phyloP scores from a whole-genome alignment of 2,888 invertebrate genomes.

The Drosophila sordidula region DNA sequence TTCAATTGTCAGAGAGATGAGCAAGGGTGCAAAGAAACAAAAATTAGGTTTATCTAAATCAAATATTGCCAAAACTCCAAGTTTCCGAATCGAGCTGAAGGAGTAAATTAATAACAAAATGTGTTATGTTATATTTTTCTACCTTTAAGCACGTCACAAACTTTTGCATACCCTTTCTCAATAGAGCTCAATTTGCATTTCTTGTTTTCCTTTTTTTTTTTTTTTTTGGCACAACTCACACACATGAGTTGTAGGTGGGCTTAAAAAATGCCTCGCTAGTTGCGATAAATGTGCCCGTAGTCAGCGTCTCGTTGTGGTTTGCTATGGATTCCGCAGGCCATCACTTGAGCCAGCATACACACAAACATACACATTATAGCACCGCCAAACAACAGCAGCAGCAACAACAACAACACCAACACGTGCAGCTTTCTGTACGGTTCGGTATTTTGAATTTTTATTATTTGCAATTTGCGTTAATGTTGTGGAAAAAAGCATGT shows the following conservation, averaged over 20 bases:
- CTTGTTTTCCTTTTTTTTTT: slow-evolving; percentile 13
- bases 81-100: neutral
- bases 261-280: slow-evolving; percentile 70
- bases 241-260: slow-evolving; percentile 59
- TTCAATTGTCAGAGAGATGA: too few relatives aligned
- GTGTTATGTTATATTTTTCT: neutral
- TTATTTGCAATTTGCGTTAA: slow-evolving; percentile 83
- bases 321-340: slow-evolving; percentile 56
- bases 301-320: slow-evolving; percentile 68
- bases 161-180: slow-evolving; percentile 30
- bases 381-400: neutral
- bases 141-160: neutral
- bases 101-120: neutral
- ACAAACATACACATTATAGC: slow-evolving; percentile 16
- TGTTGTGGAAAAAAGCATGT: slow-evolving; percentile 82
- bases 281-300: slow-evolving; percentile 76
- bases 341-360: slow-evolving; percentile 47
- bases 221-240: slow-evolving; percentile 12
- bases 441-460: slow-evolving; percentile 82
- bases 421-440: slow-evolving; percentile 73
- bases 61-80: too few relatives aligned
- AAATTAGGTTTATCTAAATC: too few relatives aligned
- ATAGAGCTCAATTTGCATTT: slow-evolving; percentile 50
- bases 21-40: too few relatives aligned
- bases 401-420: slow-evolving; percentile 55